Conservation (phyloP, 2,113 vertebrate species). For the Noctilio leporinus region DNA sequence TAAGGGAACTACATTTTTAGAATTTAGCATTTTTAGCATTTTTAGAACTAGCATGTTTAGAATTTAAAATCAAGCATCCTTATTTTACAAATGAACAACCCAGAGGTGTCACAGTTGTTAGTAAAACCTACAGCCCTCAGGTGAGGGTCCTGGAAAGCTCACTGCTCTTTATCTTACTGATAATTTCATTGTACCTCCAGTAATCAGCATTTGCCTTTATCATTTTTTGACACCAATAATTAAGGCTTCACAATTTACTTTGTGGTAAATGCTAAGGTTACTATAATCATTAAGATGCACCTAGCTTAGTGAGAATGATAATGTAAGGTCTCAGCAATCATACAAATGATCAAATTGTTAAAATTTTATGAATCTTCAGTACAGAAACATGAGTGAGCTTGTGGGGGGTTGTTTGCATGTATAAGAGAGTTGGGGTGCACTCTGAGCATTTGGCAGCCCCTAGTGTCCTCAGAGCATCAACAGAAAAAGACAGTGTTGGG, state of each 20-base stretch:
- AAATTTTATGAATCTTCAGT: not conserved
- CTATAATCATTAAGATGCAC: not conserved
- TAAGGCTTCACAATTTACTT: not conserved
- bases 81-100: not conserved
- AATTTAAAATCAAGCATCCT: not conserved
- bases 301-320: not conserved
- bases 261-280: not conserved
- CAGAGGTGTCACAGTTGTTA: not conserved
- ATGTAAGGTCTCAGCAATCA: not conserved
- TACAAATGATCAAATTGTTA: not conserved
- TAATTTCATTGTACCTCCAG: not conserved
- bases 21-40: too few species aligned
- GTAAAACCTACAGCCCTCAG: not conserved
- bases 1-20: not conserved
- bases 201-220: not conserved
- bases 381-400: not conserved
- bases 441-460: not conserved
- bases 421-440: not conserved
- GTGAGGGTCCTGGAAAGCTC: not conserved
- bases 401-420: fast-evolving
- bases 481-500: not conserved
- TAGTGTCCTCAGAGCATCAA: not conserved
- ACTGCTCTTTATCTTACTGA: not conserved
- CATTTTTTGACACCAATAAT: not conserved
- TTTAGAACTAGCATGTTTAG: not conserved